A percentile compares a stretch with the other conserved stretches of the same genome.
These are phyloP conservation scores for Metopolophium dirhodum DNA, from an alignment of 1,140 invertebrate genomes.

Conservation along the genomic window DNA sequence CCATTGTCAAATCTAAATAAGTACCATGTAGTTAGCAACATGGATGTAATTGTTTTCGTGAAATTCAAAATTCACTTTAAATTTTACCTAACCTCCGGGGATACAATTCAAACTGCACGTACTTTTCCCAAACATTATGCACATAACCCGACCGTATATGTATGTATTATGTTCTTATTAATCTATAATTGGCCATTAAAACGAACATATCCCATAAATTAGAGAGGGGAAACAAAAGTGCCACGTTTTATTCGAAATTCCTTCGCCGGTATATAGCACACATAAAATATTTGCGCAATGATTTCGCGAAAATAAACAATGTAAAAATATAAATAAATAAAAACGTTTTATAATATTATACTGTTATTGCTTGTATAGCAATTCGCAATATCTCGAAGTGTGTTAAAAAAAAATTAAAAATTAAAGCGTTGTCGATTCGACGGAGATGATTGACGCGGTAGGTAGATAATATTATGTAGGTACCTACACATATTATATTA, in stretches of 20 bases:
- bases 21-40: not conserved
- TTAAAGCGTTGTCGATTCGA: too few relatives aligned
- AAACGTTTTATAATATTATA: not conserved
- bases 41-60: not conserved
- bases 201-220: not conserved
- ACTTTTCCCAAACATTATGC: not conserved
- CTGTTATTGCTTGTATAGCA: not conserved
- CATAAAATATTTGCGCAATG: not conserved
- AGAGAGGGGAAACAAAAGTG: not conserved
- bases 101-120: not conserved
- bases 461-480: not conserved
- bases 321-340: not conserved
- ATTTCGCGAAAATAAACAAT: not conserved
- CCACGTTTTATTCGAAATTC: not conserved
- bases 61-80: slow-evolving; percentile 18
- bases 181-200: slow-evolving; percentile 33
- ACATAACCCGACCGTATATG: not conserved
- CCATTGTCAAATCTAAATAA: not conserved
- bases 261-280: not conserved
- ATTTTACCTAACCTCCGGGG: not conserved
- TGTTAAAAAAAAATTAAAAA: not conserved
- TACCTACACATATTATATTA: too few relatives aligned
- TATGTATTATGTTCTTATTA: not conserved
- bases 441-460: too few relatives aligned
- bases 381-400: not conserved